Conservation (phyloP, 92 coral and sea anemone genomes). For the Siderastrea siderea region DNA sequence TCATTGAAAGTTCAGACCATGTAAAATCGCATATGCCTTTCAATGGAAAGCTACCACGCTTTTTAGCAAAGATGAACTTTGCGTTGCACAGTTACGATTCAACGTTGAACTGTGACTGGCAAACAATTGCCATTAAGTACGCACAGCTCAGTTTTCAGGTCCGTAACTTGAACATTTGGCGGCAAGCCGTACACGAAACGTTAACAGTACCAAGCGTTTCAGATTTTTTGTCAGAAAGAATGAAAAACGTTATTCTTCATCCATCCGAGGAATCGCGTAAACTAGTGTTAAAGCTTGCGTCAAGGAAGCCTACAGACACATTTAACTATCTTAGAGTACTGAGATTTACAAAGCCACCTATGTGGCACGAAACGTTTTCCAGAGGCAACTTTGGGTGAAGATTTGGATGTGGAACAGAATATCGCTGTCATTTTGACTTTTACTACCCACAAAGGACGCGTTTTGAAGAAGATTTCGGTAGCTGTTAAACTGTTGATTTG, state of each 20-base stretch:
- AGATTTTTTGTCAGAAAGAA: constrained; percentile 40
- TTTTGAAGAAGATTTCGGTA: no score
- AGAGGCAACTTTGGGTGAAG: constrained; percentile 20
- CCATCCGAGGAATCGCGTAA: constrained; percentile 37
- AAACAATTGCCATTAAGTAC: constrained; percentile 35
- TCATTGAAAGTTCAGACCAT: not conserved
- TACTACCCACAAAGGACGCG: no score
- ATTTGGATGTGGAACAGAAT: not conserved
- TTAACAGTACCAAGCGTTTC: constrained; percentile 48
- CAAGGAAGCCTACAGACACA: not conserved
- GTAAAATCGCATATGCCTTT: constrained; percentile 7
- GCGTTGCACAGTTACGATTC: constrained; percentile 21
- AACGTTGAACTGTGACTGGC: constrained; percentile 60
- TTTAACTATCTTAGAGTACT: constrained; percentile 31
- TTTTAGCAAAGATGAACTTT: constrained; percentile 13
- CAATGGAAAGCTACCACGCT: constrained; percentile 10
- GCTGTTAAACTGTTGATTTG: no score
- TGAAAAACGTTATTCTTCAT: constrained; percentile 25
- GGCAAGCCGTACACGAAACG: constrained; percentile 18
- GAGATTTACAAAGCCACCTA: constrained; percentile 42
- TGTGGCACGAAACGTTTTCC: constrained; percentile 28
- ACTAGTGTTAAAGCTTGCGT: constrained; percentile 41
- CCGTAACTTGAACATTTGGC: constrained; percentile 44
- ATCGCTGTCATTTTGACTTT: constrained; percentile 18
- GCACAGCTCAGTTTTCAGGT: constrained; percentile 40